A percentile compares a stretch with the other conserved stretches of the same genome.
These are phyloP conservation scores for Empidonax alnorum DNA, from an alignment of 2,113 vertebrate genomes.

Conservation along the genomic window DNA sequence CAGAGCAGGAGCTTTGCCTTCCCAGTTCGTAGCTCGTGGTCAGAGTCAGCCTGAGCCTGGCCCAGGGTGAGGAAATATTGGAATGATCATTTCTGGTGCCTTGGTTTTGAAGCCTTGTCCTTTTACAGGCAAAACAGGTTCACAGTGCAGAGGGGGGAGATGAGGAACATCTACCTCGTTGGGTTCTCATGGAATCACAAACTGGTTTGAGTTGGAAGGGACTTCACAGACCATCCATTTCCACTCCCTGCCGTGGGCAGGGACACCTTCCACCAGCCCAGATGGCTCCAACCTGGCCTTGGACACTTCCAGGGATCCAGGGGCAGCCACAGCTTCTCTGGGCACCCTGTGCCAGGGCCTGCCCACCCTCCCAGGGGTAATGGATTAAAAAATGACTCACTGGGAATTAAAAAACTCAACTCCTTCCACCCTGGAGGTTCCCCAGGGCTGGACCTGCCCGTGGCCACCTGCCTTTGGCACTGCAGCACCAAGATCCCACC, in stretches of 20 bases:
- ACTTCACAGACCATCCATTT: neutral
- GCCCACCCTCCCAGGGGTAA: neutral
- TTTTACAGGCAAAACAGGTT: neutral
- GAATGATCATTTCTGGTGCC: neutral
- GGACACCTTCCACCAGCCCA: neutral
- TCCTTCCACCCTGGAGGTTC: neutral
- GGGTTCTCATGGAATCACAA: neutral
- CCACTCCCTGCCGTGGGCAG: neutral
- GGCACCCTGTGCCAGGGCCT: fast-evolving
- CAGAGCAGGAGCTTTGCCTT: neutral
- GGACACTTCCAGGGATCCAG: neutral
- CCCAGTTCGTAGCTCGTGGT: neutral
- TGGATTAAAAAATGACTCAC: too few species aligned
- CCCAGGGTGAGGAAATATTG: neutral
- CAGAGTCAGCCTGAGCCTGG: neutral
- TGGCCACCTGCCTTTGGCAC: too few species aligned
- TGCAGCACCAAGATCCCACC: fast-evolving
- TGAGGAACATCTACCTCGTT: fast-evolving
- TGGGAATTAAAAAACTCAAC: neutral
- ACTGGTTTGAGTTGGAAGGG: neutral
- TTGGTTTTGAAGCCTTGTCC: neutral
- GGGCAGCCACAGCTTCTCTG: neutral
- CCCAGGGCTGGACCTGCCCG: neutral
- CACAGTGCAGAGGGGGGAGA: neutral
- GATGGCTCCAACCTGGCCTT: neutral